These are phyloP conservation scores for Myiotriccus ornatus DNA, from an alignment of 2,797 vertebrate genomes.

Conservation along the genomic window DNA sequence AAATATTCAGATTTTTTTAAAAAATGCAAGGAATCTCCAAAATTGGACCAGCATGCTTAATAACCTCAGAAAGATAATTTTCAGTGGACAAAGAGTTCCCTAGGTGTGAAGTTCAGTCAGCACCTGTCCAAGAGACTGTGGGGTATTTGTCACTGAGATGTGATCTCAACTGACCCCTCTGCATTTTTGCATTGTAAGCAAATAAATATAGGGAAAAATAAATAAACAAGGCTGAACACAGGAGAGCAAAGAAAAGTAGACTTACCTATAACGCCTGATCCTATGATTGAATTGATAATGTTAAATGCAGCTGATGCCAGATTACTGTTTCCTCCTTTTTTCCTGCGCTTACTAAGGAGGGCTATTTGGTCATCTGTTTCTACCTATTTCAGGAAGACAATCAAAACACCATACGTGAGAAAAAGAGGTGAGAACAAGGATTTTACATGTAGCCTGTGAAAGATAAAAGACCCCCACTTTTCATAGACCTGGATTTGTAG, in stretches of 20 bases:
- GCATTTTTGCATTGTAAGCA: neutral
- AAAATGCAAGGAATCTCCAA: neutral
- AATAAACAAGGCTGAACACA: neutral
- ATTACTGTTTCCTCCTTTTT: slow-evolving; percentile 68
- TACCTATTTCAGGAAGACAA: slow-evolving; percentile 65
- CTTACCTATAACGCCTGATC: slow-evolving; percentile 92
- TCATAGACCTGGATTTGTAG: neutral
- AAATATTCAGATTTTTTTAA: neutral
- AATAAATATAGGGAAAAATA: neutral
- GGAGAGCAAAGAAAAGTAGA: neutral
- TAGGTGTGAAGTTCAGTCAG: neutral
- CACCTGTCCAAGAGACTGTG: neutral
- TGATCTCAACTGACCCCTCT: neutral
- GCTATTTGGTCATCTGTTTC: slow-evolving; percentile 73
- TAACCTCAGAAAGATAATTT: neutral
- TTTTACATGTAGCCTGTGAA: neutral
- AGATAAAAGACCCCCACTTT: neutral
- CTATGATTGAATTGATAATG: slow-evolving; percentile 94
- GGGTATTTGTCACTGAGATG: neutral
- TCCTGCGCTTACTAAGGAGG: slow-evolving; percentile 70
- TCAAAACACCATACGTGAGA: neutral
- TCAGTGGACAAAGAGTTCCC: neutral
- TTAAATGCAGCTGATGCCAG: slow-evolving; percentile 87
- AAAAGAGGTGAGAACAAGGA: neutral
- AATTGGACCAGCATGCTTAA: neutral